phyloP scores from a whole-genome alignment of 2,797 vertebrate species.

The Molossus alvarezi region DNA sequence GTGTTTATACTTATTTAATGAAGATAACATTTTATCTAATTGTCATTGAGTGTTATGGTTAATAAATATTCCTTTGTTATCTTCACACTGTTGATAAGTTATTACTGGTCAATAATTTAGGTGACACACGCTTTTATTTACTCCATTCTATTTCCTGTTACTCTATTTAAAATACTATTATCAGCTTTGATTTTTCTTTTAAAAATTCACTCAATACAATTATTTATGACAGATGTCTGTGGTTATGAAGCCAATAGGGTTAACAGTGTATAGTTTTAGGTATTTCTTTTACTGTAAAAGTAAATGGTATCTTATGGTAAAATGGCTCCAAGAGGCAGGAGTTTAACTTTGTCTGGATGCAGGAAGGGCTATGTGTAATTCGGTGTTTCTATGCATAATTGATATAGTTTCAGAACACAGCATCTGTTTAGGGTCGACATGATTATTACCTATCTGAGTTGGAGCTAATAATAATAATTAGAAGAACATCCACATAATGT shows the following conservation, averaged over 20 bases:
- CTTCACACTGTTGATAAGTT: not conserved
- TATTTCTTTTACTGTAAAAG: not conserved
- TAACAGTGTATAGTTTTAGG: not conserved
- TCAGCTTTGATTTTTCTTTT: not conserved
- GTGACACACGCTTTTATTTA: not conserved
- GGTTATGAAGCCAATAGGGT: not conserved
- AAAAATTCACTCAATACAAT: not conserved
- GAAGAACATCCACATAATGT: not conserved
- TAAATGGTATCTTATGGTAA: not conserved
- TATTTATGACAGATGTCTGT: not conserved
- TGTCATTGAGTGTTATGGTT: not conserved
- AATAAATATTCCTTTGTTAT: not conserved
- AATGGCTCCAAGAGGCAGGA: not conserved
- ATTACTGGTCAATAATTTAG: not conserved
- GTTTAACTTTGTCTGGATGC: not conserved
- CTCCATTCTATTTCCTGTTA: not conserved
- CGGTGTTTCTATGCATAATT: not conserved
- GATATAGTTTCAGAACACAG: not conserved
- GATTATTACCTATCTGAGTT: not conserved
- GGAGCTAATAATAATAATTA: not conserved
- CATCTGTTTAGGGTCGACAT: not conserved
- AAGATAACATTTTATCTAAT: not conserved
- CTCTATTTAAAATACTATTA: not conserved
- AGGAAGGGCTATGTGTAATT: not conserved
- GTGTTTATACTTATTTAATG: not conserved